Percentiles rank a stretch among this genome's conserved stretches.
These are phyloP conservation scores for Nomada fucata DNA, from an alignment of 2,888 invertebrate species.

Conservation along the genomic window DNA sequence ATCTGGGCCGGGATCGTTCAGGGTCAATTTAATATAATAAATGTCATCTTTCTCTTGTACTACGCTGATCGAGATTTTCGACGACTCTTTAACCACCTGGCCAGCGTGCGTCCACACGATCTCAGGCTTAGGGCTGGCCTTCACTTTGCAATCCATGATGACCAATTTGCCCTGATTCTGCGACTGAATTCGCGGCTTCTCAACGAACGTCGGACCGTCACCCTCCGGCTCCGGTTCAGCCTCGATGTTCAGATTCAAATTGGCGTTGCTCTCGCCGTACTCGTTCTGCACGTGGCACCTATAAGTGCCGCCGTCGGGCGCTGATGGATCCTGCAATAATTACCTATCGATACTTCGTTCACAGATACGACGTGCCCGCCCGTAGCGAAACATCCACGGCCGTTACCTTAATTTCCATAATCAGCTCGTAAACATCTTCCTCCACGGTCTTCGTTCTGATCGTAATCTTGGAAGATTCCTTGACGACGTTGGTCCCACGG, in stretches of 20 bases:
- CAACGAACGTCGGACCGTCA: constrained; percentile 96
- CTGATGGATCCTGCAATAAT: constrained; percentile 89
- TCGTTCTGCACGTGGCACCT: constrained; percentile 98
- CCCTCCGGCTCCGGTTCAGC: constrained; percentile 97
- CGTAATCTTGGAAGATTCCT: constrained; percentile 93
- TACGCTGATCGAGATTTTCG: constrained; percentile 91
- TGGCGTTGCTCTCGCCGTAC: constrained; percentile 98
- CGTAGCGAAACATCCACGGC: neutral
- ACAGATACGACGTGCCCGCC: neutral
- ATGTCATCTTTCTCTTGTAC: constrained; percentile 90
- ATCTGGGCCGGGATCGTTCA: constrained; percentile 95
- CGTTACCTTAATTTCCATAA: constrained; percentile 91
- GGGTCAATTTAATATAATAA: constrained; percentile 94
- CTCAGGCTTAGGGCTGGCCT: constrained; percentile 92
- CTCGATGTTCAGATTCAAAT: constrained; percentile 98
- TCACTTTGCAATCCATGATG: constrained; percentile 94
- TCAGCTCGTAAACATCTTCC: constrained; percentile 94
- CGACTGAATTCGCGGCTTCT: constrained; percentile 94
- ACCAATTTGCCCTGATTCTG: constrained; percentile 93
- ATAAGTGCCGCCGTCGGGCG: constrained; percentile 93
- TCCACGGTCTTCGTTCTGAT: constrained; percentile 91
- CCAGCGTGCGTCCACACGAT: constrained; percentile 94
- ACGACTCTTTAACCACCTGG: constrained; percentile 91
- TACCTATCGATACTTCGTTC: neutral
- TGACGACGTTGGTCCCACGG: constrained; percentile 93